phyloP scores from a whole-genome alignment of 2,888 invertebrate genomes.

The Muscina levida region DNA sequence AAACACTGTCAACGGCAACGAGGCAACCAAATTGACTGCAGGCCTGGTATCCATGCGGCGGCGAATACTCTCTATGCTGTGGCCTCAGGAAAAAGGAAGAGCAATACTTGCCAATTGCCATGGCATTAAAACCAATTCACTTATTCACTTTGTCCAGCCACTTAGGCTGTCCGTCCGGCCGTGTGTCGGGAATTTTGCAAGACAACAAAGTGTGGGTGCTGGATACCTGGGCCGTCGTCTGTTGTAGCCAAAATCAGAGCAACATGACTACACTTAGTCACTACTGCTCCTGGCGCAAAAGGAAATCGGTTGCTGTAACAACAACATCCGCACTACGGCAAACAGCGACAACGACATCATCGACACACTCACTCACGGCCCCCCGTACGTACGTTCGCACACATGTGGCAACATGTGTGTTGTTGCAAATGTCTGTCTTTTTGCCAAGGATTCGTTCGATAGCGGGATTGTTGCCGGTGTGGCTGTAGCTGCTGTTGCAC shows the following conservation, averaged over 20 bases:
- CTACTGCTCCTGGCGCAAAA: constrained; percentile 56
- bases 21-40: constrained; percentile 56
- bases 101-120: constrained; percentile 18
- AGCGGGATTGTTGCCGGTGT: constrained; percentile 37
- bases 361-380: constrained; percentile 14
- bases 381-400: too few species aligned
- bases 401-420: constrained; percentile 29
- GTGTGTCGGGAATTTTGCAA: constrained; percentile 34
- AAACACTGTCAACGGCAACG: constrained; percentile 55
- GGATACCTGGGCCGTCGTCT: constrained; percentile 18
- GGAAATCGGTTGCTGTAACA: constrained; percentile 50
- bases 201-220: constrained; percentile 60
- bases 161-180: constrained; percentile 2
- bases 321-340: constrained; percentile 41
- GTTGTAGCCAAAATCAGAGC: constrained; percentile 53
- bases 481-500: constrained; percentile 44
- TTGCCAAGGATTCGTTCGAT: constrained; percentile 41
- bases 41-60: constrained; percentile 25
- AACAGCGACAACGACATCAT: constrained; percentile 6
- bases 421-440: constrained; percentile 33
- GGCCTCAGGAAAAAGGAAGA: constrained; percentile 53
- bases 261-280: constrained; percentile 46
- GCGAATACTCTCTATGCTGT: constrained; percentile 11
- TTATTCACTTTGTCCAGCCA: constrained; percentile 34
- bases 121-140: constrained; percentile 31